These are phyloP conservation scores for Daubentonia madagascariensis DNA, from an alignment of 2,113 vertebrate genomes.

Conservation along the genomic window DNA sequence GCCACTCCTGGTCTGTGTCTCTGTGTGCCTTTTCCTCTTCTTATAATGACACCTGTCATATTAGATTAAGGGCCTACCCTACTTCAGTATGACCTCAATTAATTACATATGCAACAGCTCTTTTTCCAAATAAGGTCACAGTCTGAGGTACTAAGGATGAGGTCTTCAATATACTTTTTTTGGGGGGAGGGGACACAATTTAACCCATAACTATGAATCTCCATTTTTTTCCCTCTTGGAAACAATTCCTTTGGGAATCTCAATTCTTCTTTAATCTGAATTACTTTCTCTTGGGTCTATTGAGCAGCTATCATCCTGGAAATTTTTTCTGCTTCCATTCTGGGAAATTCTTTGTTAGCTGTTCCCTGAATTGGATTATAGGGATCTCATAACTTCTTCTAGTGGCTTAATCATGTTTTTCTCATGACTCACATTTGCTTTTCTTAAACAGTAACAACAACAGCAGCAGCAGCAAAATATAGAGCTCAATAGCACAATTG, in stretches of 20 bases:
- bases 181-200: neutral
- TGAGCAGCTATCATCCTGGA: fast-evolving
- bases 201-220: neutral
- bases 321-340: neutral
- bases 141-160: neutral
- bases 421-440: neutral
- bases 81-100: neutral
- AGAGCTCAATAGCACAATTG: neutral
- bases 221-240: neutral
- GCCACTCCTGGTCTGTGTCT: neutral
- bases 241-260: neutral
- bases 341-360: neutral
- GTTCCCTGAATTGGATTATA: neutral
- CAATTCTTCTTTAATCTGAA: neutral
- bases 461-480: neutral
- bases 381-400: neutral
- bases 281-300: neutral
- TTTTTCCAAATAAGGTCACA: neutral
- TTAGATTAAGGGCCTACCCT: neutral
- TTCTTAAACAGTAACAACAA: neutral
- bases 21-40: neutral
- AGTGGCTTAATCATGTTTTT: neutral
- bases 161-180: neutral
- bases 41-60: neutral
- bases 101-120: neutral